These are phyloP conservation scores for Holocentrus rufus DNA, from an alignment of 2,797 vertebrate species.

Conservation along the genomic window DNA sequence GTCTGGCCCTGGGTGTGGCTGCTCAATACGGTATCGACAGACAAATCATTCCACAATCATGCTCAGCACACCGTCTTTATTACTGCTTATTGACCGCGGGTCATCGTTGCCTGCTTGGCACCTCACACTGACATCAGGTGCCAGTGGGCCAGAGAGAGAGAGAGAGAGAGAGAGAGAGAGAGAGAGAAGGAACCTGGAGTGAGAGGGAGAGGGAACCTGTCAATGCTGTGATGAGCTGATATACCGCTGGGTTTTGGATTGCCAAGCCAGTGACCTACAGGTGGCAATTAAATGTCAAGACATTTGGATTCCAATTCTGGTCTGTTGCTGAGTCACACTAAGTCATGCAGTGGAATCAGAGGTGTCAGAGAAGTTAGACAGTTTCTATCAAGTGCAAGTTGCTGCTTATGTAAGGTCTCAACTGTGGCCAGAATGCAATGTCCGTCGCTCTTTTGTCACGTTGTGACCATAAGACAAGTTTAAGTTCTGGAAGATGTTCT, in stretches of 20 bases:
- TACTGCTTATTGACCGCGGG: conserved; percentile 94
- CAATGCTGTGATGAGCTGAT: conserved; percentile 72
- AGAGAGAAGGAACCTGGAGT: conserved; percentile 33
- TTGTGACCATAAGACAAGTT: conserved; percentile 33
- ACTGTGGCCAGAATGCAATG: conserved; percentile 34
- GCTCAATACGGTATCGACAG: conserved; percentile 87
- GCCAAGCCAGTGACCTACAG: conserved; percentile 70
- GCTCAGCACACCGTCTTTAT: conserved; percentile 94
- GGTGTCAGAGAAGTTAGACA: conserved; percentile 65
- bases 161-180: conserved; percentile 16
- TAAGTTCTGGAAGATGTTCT: conserved; percentile 2
- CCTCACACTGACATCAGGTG: conserved; percentile 86
- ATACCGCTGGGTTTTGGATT: conserved; percentile 73
- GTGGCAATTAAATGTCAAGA: conserved; percentile 82
- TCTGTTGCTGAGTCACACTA: conserved; percentile 72
- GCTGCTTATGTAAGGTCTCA: conserved; percentile 49
- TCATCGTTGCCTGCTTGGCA: conserved; percentile 84
- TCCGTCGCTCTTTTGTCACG: conserved; percentile 51
- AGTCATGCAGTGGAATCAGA: conserved; percentile 72
- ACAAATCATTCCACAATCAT: conserved; percentile 95
- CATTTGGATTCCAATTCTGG: conserved; percentile 79
- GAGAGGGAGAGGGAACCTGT: conserved; percentile 61
- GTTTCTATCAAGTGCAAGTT: conserved; percentile 61
- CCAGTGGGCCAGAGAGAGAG: conserved; percentile 58
- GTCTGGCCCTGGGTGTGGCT: conserved; percentile 65